Percentiles rank a stretch among this genome's conserved stretches.
phyloP scores from a whole-genome alignment of 2,888 invertebrate species.

The Salpingus planirostris region DNA sequence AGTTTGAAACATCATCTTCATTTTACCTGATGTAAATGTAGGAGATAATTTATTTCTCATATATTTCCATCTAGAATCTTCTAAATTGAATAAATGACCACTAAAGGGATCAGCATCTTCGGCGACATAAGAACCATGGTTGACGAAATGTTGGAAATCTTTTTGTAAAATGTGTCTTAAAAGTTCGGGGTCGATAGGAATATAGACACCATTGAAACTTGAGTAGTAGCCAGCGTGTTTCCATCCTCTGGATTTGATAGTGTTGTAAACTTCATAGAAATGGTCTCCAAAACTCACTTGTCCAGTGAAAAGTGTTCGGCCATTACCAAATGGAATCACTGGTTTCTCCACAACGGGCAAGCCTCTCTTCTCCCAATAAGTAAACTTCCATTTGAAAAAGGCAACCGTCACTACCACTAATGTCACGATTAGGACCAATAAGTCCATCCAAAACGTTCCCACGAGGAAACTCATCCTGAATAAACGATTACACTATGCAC shows the following conservation, averaged over 20 bases:
- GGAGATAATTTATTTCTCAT: slow-evolving; percentile 53
- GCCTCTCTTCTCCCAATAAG: slow-evolving; percentile 4
- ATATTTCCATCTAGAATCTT: slow-evolving; percentile 51
- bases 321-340: slow-evolving; percentile 4
- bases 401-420: not conserved
- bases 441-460: not conserved
- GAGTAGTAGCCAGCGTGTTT: slow-evolving; percentile 19
- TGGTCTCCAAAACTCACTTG: slow-evolving; percentile 1
- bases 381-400: slow-evolving; percentile 8
- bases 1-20: slow-evolving; percentile 55
- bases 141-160: slow-evolving; percentile 52
- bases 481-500: no score
- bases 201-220: slow-evolving; percentile 33
- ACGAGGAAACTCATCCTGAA: not conserved
- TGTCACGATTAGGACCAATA: not conserved
- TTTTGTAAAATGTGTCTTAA: slow-evolving; percentile 43
- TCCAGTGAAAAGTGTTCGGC: not conserved
- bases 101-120: slow-evolving; percentile 49
- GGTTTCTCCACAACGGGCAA: slow-evolving; percentile 2
- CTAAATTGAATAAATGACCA: slow-evolving; percentile 47
- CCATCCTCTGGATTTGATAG: slow-evolving; percentile 1
- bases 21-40: slow-evolving; percentile 55
- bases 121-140: slow-evolving; percentile 51
- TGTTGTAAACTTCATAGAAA: not conserved
- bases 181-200: slow-evolving; percentile 19